These are phyloP conservation scores for Pongo pygmaeus DNA, from an alignment of 2,113 vertebrate genomes.

Conservation along the genomic window DNA sequence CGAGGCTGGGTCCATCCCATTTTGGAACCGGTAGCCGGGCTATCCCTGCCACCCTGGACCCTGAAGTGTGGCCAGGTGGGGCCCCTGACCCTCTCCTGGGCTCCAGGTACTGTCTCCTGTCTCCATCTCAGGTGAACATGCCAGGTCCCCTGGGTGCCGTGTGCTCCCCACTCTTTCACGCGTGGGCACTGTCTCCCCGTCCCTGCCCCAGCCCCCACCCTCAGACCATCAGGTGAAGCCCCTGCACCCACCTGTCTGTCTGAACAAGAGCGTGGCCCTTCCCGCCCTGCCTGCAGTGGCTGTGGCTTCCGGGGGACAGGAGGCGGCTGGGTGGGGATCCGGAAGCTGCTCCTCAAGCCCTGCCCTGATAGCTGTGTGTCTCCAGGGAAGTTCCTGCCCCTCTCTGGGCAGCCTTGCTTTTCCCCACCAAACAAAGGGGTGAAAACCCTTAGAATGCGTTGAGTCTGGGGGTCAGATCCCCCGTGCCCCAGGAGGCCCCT, in stretches of 20 bases:
- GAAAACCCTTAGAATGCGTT: neutral
- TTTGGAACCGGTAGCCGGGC: neutral
- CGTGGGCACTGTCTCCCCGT: fast-evolving
- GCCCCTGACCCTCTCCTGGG: neutral
- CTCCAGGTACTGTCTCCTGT: neutral
- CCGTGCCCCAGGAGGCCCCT: no score
- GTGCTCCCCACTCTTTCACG: neutral
- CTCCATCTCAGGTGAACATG: neutral
- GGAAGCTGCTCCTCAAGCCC: no score
- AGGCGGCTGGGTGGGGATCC: fast-evolving
- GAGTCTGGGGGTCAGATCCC: neutral
- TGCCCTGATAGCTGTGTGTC: neutral
- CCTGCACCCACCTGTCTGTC: neutral
- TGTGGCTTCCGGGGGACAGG: neutral
- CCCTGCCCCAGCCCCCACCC: neutral
- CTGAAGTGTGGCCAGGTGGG: fast-evolving
- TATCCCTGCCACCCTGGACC: neutral
- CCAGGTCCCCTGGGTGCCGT: fast-evolving
- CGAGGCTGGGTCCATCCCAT: neutral
- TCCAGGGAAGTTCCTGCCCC: neutral
- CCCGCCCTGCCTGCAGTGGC: neutral
- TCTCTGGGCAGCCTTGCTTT: neutral
- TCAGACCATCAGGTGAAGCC: neutral
- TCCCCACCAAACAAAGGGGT: neutral
- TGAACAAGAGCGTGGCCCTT: neutral